phyloP scores from a whole-genome alignment of 2,797 vertebrate species.

The Oreortyx pictus region DNA sequence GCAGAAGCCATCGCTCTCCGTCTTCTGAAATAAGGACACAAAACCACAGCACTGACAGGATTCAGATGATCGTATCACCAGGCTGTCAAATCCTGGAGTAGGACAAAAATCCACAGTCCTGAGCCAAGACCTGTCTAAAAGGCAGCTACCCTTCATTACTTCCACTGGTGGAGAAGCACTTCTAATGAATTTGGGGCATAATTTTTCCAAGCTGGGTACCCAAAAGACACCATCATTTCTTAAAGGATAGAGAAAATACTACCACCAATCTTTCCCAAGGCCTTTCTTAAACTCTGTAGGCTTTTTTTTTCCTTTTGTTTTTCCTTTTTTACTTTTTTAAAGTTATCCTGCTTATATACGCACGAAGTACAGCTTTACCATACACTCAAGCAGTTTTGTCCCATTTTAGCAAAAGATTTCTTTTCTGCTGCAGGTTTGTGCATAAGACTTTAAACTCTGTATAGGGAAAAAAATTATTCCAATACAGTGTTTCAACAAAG shows the following conservation, averaged over 20 bases:
- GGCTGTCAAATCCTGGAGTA: not conserved
- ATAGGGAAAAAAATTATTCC: not conserved
- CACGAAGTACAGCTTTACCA: not conserved
- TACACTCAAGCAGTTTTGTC: constrained; percentile 18
- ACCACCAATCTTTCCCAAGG: not conserved
- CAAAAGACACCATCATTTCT: not conserved
- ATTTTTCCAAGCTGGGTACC: not conserved
- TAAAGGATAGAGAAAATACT: not conserved
- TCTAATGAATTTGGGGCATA: not conserved
- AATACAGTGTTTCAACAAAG: constrained; percentile 38
- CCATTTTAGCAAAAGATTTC: not conserved
- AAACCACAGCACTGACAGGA: not conserved
- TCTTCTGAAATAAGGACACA: not conserved
- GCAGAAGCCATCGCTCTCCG: not conserved
- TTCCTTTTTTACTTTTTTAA: not conserved
- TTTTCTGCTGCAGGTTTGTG: constrained; percentile 21
- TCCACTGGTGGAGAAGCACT: not conserved
- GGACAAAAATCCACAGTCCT: not conserved
- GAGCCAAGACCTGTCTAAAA: not conserved
- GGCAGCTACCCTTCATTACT: not conserved
- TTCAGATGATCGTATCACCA: not conserved
- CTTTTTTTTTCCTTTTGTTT: not conserved
- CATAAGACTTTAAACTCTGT: constrained; percentile 24
- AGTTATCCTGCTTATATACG: not conserved
- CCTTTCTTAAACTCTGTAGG: not conserved